phyloP scores from a whole-genome alignment of 2,888 invertebrate genomes.

The Andricus quercusramuli region DNA sequence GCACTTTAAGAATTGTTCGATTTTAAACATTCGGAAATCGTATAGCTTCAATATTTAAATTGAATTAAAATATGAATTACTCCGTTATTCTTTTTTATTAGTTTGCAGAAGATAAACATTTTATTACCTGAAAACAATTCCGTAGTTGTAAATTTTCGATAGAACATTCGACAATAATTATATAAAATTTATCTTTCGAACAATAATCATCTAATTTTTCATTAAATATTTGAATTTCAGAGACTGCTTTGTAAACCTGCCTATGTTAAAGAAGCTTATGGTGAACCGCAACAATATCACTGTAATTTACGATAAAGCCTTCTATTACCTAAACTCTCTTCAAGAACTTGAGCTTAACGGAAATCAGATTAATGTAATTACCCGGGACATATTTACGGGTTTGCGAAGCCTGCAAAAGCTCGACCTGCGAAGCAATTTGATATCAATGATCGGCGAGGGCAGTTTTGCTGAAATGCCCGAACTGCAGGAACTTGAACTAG shows the following conservation, averaged over 20 bases:
- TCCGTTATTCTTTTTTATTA: too few species aligned
- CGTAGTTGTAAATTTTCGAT: too few species aligned
- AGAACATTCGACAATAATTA: too few species aligned
- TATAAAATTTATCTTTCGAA: too few species aligned
- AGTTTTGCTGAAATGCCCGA: constrained; percentile 90
- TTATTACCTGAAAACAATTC: too few species aligned
- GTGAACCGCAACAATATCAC: constrained; percentile 93
- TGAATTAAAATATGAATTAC: too few species aligned
- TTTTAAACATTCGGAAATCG: too few species aligned
- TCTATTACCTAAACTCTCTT: constrained; percentile 86
- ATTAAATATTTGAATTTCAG: constrained; percentile 66
- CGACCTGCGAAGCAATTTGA: constrained; percentile 87
- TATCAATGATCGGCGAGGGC: constrained; percentile 88
- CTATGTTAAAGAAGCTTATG: constrained; percentile 86
- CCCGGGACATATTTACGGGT: constrained; percentile 88
- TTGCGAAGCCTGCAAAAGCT: constrained; percentile 86
- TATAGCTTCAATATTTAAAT: too few species aligned
- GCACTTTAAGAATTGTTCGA: too few species aligned
- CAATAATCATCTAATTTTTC: neutral
- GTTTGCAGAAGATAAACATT: too few species aligned
- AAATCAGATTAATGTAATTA: constrained; percentile 87
- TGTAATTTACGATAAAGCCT: constrained; percentile 91
- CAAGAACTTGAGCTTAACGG: constrained; percentile 90
- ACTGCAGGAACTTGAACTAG: constrained; percentile 85
- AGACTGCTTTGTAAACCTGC: constrained; percentile 87